Evolutionary conservation across 2,797 vertebrate genomes (phyloP), one percentile per base, ranked within the genome.

Genomic region (Pristis pectinata): DNA sequence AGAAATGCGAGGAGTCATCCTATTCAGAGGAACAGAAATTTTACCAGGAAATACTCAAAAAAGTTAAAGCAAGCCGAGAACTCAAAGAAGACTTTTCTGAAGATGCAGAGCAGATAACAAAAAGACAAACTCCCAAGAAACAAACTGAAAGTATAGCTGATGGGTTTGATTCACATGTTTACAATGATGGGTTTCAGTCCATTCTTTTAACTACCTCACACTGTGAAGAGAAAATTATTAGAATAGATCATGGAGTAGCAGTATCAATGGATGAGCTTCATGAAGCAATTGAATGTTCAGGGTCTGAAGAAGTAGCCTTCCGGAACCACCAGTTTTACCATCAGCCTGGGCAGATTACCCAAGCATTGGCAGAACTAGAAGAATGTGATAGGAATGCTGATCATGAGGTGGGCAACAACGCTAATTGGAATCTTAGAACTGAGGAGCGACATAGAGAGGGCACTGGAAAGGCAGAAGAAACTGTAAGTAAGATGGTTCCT

Each of bases 1-100:
- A 96, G 17, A 94, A 49, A 83, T 96, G 95, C 1, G 95, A 95
- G 77, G 95, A 95, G 0, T 96, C 96, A 41, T 83, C 79, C 94
- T 96, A 95, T 61, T 96, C 95, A 0, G 95, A 95, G 95, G 96
- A 96, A 1, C 95, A 94, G 95, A 95, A 94, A 61, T 91, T 95
- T 89, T 95, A 95, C 92, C 95, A 64, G 74, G 94, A 95, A 56
- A 95, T 96, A 67, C 95, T 96, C 77, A 95, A 95, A 72, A 96
- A 95, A 95, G 94, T 82, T 94, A 95, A 95, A 80, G 82, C 95
- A 91, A 94, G 74, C 24, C 13, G 44, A n/a, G 70, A 53, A 94
- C n/a, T 74, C 53, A 72, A 72, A 17, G 41, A 7, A 37, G 24
- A 19, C 6, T 49, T 76, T 76, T 56, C 92, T 72, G 49, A 74